Evolutionary conservation across 2,797 vertebrate species (phyloP).

Genomic region (Heliangelus exortis): DNA sequence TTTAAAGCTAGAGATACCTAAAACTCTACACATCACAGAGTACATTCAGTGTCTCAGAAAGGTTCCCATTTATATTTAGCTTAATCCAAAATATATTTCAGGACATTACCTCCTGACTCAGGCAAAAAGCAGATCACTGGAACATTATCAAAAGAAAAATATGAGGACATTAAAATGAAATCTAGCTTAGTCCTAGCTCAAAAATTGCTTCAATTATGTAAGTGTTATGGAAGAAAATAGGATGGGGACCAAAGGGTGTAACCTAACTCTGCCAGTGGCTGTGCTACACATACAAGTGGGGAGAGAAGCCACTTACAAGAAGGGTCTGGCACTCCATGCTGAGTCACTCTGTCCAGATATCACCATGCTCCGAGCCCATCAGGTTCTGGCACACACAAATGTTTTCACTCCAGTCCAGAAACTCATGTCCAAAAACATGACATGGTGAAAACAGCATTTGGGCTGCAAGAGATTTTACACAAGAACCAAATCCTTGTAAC

Average conservation of each 20-base stretch:
- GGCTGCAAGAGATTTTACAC: neutral
- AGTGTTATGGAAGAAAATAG: neutral
- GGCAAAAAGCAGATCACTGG: neutral
- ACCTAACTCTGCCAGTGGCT: neutral
- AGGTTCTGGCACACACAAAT: neutral
- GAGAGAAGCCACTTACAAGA: neutral
- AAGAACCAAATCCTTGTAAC: neutral
- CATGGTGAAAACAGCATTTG: neutral
- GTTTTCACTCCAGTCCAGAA: neutral
- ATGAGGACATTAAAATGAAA: neutral
- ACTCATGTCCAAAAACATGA: neutral
- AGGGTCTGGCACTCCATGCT: neutral
- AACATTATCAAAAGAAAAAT: neutral
- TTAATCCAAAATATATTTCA: neutral
- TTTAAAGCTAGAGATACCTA: neutral
- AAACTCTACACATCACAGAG: neutral
- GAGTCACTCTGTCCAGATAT: fast-evolving
- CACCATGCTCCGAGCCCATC: fast-evolving
- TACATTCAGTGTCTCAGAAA: neutral
- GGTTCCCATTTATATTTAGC: neutral
- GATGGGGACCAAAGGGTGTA: neutral
- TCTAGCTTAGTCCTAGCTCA: neutral
- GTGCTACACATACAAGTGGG: neutral
- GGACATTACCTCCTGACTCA: neutral
- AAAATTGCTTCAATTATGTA: neutral